Evolutionary conservation across 2,888 invertebrate species (phyloP), one percentile per base, ranked within the genome.

Genomic region (Drosophila rubida): DNA sequence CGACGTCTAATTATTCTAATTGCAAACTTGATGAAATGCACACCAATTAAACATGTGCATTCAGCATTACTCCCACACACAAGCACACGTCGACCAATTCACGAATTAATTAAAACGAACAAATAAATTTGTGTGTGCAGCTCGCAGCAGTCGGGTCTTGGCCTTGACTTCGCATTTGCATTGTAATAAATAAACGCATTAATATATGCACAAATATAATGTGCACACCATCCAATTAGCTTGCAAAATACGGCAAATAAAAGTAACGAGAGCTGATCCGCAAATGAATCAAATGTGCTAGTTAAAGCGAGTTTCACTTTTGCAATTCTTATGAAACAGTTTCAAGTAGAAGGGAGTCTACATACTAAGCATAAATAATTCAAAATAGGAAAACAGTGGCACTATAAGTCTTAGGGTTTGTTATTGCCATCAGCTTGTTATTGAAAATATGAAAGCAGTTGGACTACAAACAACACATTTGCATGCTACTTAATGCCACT

Each of bases 81-180:
- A 23, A 0, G 37, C 35, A 37, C 50, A 11, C 23, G 30, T 51
- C 16, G 23, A 42, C 11, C 23, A 66, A 59, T 54, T 54, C 35
- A 7, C 37, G 41, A 59, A 72, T 66, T 69, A 69, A 69, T 62
- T 55, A 59, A 55, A 49, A 11, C 41, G 41, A 14, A 54, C 25
- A 50, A 19, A 58, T 39, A 37, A 37, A 37, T 51, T 54, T 35
- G 32, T 41, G 7, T 25, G 7, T 22, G 49, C n/a, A n/a, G 13
- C 14, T 39, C 1, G 7, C 7, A 22, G 35, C 39, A 13, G n/a
- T 2, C 8, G 41, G 55, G 11, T 23, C 25, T 53, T 63, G 62
- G 23, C 69, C 62, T 55, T 69, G 49, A 16, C 7, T 32, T 14
- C 9, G 11, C 32, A 6, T 32, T 14, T 6, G 22, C 32, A 54